Base-by-base conservation (phyloP, 2,797 vertebrate genomes). In the Scolopax bukidnonensis region DNA sequence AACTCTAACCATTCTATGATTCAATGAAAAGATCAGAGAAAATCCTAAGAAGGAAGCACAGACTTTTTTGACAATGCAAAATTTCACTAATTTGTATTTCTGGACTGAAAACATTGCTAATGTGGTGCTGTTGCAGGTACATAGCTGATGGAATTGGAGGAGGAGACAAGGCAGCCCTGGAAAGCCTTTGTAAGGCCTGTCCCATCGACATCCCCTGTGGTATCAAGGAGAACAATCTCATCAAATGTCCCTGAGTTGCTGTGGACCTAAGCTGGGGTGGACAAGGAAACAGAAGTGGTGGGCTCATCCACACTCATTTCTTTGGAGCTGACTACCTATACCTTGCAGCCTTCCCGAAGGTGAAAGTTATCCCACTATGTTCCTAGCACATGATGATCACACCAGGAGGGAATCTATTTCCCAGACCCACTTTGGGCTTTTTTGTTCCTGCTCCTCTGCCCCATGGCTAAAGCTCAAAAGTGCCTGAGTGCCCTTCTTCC, bases 211-310 rank as follows among this genome's bases (percentile, higher is more conserved):
- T 17, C 5, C 15, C 12, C 36, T 40, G 41, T 33, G n/a, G 8
- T 41, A 36, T 20, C 56, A 61, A 67, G 23, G 17, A 9, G 7
- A 28, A 5, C 0, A 0, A 41, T 70, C 41, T 8, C 6, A 40
- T 43, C 12, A 18, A 17, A 7, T 28, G 11, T 36, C 32, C 23
- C 2, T 61, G 23, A 50, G 19, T 15, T 64, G 10, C 33, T 71
- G 25, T 38, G 18, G 33, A 41, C 20, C 23, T 85, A 61, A 57
- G 12, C 10, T 50, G 41, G 10, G 12, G 4, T 17, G 28, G 19
- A n/a, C 0, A 0, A 81, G n/a, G 21, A 69, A 87, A 70, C 8
- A 69, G 45, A 61, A 91, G 5, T 3, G 8, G 2, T 33, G 32
- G 20, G 11, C 7, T 6, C 3, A 21, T 20, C 5, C 6, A 9